These are phyloP conservation scores for Oncopeltus fasciatus DNA, from an alignment of 1,140 invertebrate species.

Conservation along the genomic window DNA sequence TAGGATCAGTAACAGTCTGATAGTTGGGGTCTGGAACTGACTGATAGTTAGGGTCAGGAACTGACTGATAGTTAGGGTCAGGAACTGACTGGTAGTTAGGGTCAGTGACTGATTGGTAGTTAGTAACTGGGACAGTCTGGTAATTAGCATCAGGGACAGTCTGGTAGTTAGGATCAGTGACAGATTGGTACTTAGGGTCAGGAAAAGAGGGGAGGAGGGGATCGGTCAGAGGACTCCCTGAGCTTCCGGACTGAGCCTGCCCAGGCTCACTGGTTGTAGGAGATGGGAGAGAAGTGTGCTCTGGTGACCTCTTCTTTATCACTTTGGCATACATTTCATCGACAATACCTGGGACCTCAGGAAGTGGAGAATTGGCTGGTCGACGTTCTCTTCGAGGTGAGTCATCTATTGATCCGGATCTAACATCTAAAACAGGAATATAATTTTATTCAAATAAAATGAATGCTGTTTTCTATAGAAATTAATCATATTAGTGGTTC, in stretches of 20 bases:
- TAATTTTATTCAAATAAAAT: background rate
- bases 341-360: conserved; percentile 42
- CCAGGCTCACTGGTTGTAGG: conserved; percentile 25
- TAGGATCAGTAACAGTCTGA: conserved; percentile 22
- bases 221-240: conserved; percentile 1
- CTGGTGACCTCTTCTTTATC: conserved; percentile 38
- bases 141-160: conserved; percentile 24
- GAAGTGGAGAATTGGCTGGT: conserved; percentile 69
- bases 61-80: conserved; percentile 23
- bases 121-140: background rate
- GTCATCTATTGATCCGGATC: conserved; percentile 27
- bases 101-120: conserved; percentile 17
- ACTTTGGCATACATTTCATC: conserved; percentile 84
- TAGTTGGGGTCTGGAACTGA: conserved; percentile 23
- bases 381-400: conserved; percentile 74
- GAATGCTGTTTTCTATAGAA: background rate
- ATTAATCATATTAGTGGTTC: background rate
- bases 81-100: conserved; percentile 25
- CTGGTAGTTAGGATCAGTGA: conserved; percentile 26
- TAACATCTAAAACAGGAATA: background rate
- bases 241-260: conserved; percentile 24
- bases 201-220: conserved; percentile 11
- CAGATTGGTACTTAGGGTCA: conserved; percentile 17
- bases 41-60: conserved; percentile 26
- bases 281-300: background rate